Conservation (phyloP, 1,140 invertebrate genomes). For the Prorops nasuta region DNA sequence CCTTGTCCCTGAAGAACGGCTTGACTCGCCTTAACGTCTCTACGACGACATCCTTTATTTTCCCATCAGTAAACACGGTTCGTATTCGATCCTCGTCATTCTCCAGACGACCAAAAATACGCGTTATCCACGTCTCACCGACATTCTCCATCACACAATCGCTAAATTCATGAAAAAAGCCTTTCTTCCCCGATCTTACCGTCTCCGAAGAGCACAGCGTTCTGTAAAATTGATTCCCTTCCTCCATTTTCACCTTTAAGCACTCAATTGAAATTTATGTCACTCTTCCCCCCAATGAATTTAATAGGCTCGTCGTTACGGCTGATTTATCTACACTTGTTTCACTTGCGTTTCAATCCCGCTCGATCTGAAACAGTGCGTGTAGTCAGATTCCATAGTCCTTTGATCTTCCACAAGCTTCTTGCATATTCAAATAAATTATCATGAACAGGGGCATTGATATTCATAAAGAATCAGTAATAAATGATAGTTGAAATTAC, state of each 20-base stretch:
- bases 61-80: constrained; percentile 55
- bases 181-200: constrained; percentile 60
- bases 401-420: too few relatives aligned
- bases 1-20: constrained; percentile 60
- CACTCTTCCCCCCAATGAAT: too few relatives aligned
- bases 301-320: neutral
- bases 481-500: too few relatives aligned
- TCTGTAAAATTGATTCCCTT: constrained; percentile 37
- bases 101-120: constrained; percentile 56
- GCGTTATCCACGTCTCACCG: constrained; percentile 56
- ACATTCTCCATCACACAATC: constrained; percentile 51
- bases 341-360: too few relatives aligned
- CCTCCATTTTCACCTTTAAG: constrained; percentile 12
- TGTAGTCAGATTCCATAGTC: too few relatives aligned
- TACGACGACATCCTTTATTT: constrained; percentile 56
- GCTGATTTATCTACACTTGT: constrained; percentile 5
- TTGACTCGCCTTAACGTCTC: constrained; percentile 59
- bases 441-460: too few relatives aligned
- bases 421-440: too few relatives aligned
- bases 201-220: constrained; percentile 61
- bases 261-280: too few relatives aligned
- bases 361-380: too few relatives aligned
- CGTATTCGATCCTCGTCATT: constrained; percentile 57
- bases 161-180: constrained; percentile 62
- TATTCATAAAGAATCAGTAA: too few relatives aligned